Conservation (phyloP, 2,888 invertebrate species). For the Noctua janthina region DNA sequence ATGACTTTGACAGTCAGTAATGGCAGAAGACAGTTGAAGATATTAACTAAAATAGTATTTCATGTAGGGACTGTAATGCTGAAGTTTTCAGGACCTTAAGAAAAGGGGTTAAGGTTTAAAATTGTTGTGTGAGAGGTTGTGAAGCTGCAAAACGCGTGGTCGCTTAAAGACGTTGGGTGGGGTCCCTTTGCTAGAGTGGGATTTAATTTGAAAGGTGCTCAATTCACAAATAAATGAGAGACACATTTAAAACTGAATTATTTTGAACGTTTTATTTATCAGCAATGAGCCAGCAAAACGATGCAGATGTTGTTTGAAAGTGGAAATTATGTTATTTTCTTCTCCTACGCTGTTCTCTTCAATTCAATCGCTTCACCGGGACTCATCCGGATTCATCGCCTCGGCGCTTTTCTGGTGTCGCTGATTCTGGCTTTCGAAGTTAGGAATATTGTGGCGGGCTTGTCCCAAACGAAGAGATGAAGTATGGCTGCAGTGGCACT, state of each 20-base stretch:
- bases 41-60: slow-evolving; percentile 70
- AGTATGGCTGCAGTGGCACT: background rate
- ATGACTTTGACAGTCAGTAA: slow-evolving; percentile 79
- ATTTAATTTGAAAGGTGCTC: background rate
- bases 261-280: background rate
- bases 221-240: background rate
- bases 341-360: background rate
- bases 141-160: slow-evolving; percentile 29
- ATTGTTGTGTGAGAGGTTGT: slow-evolving; percentile 50
- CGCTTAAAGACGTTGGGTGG: slow-evolving; percentile 53
- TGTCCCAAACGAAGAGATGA: background rate
- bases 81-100: slow-evolving; percentile 42
- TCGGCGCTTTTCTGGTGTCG: background rate
- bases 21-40: slow-evolving; percentile 75
- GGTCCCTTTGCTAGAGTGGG: slow-evolving; percentile 35
- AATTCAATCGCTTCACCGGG: background rate
- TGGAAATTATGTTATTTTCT: background rate
- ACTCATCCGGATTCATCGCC: background rate
- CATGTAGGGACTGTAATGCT: background rate
- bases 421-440: background rate
- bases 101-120: slow-evolving; percentile 57
- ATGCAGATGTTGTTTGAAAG: background rate
- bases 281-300: too few relatives aligned
- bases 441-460: background rate
- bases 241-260: background rate